Evolutionary conservation across 1,140 invertebrate species (phyloP).

Genomic region (Anadara kagoshimensis): DNA sequence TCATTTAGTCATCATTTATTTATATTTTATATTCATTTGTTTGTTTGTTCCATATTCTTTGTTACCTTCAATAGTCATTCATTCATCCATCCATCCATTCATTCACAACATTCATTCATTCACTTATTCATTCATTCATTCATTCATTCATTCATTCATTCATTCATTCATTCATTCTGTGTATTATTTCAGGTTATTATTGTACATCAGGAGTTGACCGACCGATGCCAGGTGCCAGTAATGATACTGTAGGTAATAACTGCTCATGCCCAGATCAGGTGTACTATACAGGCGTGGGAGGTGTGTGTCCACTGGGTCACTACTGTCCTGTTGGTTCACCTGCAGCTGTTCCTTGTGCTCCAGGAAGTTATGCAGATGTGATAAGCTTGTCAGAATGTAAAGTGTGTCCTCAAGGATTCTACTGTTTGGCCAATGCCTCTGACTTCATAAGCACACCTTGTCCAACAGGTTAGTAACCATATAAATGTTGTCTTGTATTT

Average conservation of each 20-base stretch:
- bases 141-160: too few relatives aligned
- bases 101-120: too few relatives aligned
- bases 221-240: constrained; percentile 55
- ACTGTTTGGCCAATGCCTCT: constrained; percentile 58
- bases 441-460: constrained; percentile 54
- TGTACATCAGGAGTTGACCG: constrained; percentile 69
- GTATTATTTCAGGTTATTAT: constrained; percentile 57
- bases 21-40: too few relatives aligned
- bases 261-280: constrained; percentile 56
- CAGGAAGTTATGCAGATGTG: constrained; percentile 63
- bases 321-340: constrained; percentile 62
- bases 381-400: constrained; percentile 55
- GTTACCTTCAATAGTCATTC: too few relatives aligned
- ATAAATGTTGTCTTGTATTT: background rate
- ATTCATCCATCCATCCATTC: too few relatives aligned
- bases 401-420: constrained; percentile 61
- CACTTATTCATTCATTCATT: too few relatives aligned
- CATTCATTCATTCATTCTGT: background rate
- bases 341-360: constrained; percentile 51
- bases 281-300: constrained; percentile 63
- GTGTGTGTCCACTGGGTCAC: constrained; percentile 66
- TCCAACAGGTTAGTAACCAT: constrained; percentile 52
- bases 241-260: constrained; percentile 47
- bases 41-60: too few relatives aligned
- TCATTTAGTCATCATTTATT: too few relatives aligned